These are phyloP conservation scores for Stenoptilia bipunctidactyla DNA, from an alignment of 2,888 invertebrate genomes.

Conservation along the genomic window DNA sequence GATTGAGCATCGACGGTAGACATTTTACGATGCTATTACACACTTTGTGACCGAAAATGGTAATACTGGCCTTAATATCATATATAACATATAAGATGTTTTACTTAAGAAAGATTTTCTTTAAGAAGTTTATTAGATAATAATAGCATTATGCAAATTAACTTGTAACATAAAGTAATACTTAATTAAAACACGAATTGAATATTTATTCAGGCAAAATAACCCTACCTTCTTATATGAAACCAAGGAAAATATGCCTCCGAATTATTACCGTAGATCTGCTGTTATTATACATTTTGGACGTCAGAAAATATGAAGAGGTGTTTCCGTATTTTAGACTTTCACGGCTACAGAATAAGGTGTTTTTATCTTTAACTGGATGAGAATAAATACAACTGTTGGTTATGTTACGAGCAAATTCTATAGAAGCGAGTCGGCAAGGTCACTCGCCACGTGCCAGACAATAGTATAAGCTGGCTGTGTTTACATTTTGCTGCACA, in stretches of 20 bases:
- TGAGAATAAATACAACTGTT: neutral
- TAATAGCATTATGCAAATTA: no score
- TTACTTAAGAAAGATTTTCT: no score
- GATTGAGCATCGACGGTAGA: neutral
- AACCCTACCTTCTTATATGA: no score
- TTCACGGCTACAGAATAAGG: neutral
- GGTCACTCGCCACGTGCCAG: constrained; percentile 45
- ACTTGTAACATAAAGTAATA: no score
- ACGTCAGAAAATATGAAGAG: neutral
- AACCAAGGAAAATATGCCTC: no score
- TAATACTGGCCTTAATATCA: no score
- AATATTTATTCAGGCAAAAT: no score
- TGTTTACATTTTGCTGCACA: neutral
- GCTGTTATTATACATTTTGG: neutral
- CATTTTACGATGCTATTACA: neutral
- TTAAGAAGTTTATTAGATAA: no score
- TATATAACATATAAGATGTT: no score
- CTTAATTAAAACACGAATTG: no score
- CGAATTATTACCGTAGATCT: no score
- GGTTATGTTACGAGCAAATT: neutral
- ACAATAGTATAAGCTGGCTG: neutral
- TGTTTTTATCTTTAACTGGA: neutral
- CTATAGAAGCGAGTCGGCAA: constrained; percentile 23
- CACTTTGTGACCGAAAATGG: no score
- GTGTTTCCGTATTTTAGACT: neutral